Base-by-base conservation (phyloP, 2,888 invertebrate species). In the Tetrapedia diversipes region DNA sequence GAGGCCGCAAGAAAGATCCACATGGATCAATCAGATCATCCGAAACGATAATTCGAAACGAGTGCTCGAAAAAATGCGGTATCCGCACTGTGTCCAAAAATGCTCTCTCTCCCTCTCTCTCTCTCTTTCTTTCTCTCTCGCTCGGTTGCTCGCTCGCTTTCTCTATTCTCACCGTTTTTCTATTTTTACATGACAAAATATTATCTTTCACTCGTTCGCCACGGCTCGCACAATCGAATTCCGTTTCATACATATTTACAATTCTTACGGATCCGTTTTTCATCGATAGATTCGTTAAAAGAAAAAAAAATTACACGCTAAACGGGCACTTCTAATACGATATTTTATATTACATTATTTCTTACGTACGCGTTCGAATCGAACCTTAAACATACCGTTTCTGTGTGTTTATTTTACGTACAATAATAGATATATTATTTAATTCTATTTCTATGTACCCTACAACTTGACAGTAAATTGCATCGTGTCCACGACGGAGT, bases 141-240 rank as follows among this genome's bases (percentile, higher is more conserved):
- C 34, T 24, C 14, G 7, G 11, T 29, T 43, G 1, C 7, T 22
- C 22, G 7, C 6, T 19, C 43, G 1, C 4, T n/a, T 11, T 19
- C 19, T 34, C 14, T 6, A 4, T 22, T 51, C 32, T 22, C 43
- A 3, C 41, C 37, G 10, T 19, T 63, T 49, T 41, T 10, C 39
- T n/a, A 34, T 43, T 54, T 68, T 80, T 80, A 80, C 81, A 79
- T 86, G 86, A 83, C 87, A 87, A 87, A 87, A 87, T 87, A 87
- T 85, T 82, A 75, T 82, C 66, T 81, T 29, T 73, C 32, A 19
- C 56, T 60, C 51, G 63, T 24, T 63, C 37, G 27, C 45, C 29
- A 60, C 45, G 39, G 27, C 60, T 66, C 74, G 75, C 79, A 67
- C 72, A 51, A 73, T 68, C 57, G 49, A 69, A 60, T 60, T 63